Base-by-base conservation (phyloP, 2,888 invertebrate genomes). In the Lobophora halterata region DNA sequence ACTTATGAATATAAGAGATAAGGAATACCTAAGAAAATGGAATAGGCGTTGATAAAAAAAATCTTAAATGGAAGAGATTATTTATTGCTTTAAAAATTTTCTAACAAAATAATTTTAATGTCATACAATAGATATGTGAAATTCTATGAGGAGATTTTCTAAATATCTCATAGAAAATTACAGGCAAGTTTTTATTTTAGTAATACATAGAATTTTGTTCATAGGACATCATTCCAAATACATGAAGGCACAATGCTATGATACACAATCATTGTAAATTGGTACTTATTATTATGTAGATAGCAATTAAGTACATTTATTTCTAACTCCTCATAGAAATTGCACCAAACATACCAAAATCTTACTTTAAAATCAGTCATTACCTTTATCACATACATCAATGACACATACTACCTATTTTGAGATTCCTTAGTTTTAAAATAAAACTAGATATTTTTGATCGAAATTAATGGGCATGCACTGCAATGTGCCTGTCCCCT, bases 191-290 rank as follows among this genome's bases (percentile, higher is more conserved):
- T 16, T 8, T 5, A 10, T 10, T 7, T 16, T 18, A 17, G 8
- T 12, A 17, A n/a, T n/a, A n/a, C n/a, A n/a, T n/a, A n/a, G 9
- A 3, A 28, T 20, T 23, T 3, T 24, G 18, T 3, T 17, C n/a
- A 17, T 9, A 29, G 23, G 23, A 41, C 12, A 41, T 27, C 21
- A 33, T 36, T 41, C 12, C 45, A 45, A 34, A 37, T 30, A 39
- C 29, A 25, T 47, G 53, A 79, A 82, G 82, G 83, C 82, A 83
- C 80, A 66, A 57, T 63, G 60, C n/a, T n/a, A n/a, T n/a, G n/a
- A n/a, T n/a, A n/a, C n/a, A n/a, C n/a, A n/a, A n/a, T n/a, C n/a
- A n/a, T n/a, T n/a, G n/a, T n/a, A n/a, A n/a, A n/a, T n/a, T n/a
- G n/a, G n/a, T n/a, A n/a, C n/a, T n/a, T n/a, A n/a, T n/a, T n/a